phyloP scores from a whole-genome alignment of 2,888 invertebrate species.

The Anoncus sp. region DNA sequence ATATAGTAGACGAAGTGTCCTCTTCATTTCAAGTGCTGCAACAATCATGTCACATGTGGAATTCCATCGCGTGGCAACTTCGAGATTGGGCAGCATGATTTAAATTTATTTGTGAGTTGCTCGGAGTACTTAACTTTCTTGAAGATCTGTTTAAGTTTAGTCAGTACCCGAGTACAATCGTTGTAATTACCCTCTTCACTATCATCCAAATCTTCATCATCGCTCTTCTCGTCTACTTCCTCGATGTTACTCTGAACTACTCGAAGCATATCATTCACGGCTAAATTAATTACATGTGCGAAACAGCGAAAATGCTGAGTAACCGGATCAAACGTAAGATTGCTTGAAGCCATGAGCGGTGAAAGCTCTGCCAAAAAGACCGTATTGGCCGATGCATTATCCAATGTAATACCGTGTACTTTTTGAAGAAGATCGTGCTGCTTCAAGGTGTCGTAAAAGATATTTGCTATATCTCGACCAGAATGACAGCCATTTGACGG shows the following conservation, averaged over 20 bases:
- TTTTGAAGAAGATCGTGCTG: slow-evolving; percentile 42
- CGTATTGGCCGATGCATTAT: slow-evolving; percentile 57
- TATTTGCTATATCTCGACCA: slow-evolving; percentile 55
- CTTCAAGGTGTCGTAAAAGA: slow-evolving; percentile 39
- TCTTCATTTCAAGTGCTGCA: slow-evolving; percentile 15
- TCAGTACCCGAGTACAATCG: slow-evolving; percentile 28
- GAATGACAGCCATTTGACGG: slow-evolving; percentile 56
- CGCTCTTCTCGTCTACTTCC: slow-evolving; percentile 9
- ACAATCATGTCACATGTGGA: slow-evolving; percentile 32
- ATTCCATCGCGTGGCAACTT: slow-evolving; percentile 50
- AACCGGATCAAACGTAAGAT: slow-evolving; percentile 16
- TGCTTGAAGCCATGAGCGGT: slow-evolving; percentile 4
- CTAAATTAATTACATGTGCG: slow-evolving; percentile 37
- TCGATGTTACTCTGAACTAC: slow-evolving; percentile 21
- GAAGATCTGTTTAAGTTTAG: slow-evolving; percentile 37
- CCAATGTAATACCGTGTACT: slow-evolving; percentile 59
- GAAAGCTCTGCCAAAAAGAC: slow-evolving; percentile 50
- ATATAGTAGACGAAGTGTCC: slow-evolving; percentile 8
- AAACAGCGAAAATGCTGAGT: too few species aligned
- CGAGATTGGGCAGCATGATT: slow-evolving; percentile 37
- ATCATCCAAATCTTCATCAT: slow-evolving; percentile 23
- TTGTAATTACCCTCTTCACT: slow-evolving; percentile 16
- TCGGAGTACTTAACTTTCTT: slow-evolving; percentile 30
- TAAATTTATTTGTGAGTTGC: slow-evolving; percentile 22
- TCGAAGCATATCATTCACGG: slow-evolving; percentile 29